Evolutionary conservation across 2,113 vertebrate genomes (phyloP), one percentile per base, ranked within the genome.

Genomic region (Neopipo cinnamomea): DNA sequence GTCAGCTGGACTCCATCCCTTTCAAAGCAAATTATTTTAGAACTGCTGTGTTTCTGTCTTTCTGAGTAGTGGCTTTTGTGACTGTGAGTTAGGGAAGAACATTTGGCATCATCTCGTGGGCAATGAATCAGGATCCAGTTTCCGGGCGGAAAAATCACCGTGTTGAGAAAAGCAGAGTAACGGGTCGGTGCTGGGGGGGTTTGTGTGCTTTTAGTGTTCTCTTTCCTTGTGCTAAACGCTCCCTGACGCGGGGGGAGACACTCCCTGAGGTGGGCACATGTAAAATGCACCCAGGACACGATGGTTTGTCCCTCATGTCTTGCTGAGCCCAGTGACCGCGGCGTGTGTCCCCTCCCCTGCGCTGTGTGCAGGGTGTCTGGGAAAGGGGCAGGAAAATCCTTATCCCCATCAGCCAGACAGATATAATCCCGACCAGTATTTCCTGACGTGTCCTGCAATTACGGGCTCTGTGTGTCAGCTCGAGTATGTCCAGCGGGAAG

Each of bases 321-420:
- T 0, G 1, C 93, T 4, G 42, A 3, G 72, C 2, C 3, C 20
- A 15, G 35, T 28, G 14, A 23, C 21, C 2, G 11, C 1, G 7
- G 23, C 15, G 37, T 17, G 59, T 35, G 42, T 16, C 24, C 58
- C 25, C 35, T 30, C 18, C 37, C 12, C 31, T 6, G 39, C 0
- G 8, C 65, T 5, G 16, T 5, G 81, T 6, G 37, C 14, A 12
- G 3, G 18, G 42, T 1, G 1, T 28, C 53, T 2, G 1, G 77
- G 52, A 37, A 55, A 58, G 5, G 55, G 24, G 63, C 49, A 68
- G 42, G 31, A 49, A 84, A 92, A 50, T 6, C 59, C 85, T 72
- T 8, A 0, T 5, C 2, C 42, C 44, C 11, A 0, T 22, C 71
- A 11, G 14, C 52, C 56, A 35, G 85, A 3, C 52, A 3, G 35